phyloP scores from a whole-genome alignment of 2,888 invertebrate genomes.

The Polyommatus icarus region DNA sequence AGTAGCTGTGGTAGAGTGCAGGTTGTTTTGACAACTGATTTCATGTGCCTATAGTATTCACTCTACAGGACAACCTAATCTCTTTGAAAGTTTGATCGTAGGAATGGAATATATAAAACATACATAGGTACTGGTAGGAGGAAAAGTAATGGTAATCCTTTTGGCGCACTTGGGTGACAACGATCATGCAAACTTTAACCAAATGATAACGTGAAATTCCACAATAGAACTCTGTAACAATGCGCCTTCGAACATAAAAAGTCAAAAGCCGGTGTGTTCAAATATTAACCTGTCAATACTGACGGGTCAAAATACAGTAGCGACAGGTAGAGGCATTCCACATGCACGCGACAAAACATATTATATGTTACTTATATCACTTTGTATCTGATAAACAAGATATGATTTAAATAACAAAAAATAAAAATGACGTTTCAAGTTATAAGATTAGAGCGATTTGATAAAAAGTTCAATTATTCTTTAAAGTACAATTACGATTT shows the following conservation, averaged over 20 bases:
- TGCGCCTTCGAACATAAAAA: conserved; percentile 38
- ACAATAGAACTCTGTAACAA: neutral
- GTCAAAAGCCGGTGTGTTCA: conserved; percentile 40
- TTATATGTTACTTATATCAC: conserved; percentile 27
- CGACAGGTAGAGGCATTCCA: conserved; percentile 40
- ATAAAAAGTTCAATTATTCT: neutral
- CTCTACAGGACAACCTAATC: too few relatives aligned
- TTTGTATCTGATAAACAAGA: conserved; percentile 30
- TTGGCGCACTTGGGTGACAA: neutral
- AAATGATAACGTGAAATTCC: neutral
- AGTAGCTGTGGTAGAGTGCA: too few relatives aligned
- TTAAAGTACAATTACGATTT: too few relatives aligned
- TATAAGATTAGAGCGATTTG: conserved; percentile 30
- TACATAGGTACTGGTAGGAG: too few relatives aligned
- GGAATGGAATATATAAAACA: too few relatives aligned
- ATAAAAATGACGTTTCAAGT: conserved; percentile 21
- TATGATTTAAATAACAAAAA: conserved; percentile 27
- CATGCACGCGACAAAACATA: conserved; percentile 36
- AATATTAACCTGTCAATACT: conserved; percentile 46
- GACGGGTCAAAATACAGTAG: conserved; percentile 45
- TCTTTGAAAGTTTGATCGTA: too few relatives aligned
- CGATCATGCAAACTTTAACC: neutral
- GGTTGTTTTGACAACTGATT: too few relatives aligned
- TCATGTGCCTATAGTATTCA: too few relatives aligned
- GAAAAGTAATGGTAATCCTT: too few relatives aligned